Base-by-base conservation (phyloP, 2,888 invertebrate species). In the Bombylius major region DNA sequence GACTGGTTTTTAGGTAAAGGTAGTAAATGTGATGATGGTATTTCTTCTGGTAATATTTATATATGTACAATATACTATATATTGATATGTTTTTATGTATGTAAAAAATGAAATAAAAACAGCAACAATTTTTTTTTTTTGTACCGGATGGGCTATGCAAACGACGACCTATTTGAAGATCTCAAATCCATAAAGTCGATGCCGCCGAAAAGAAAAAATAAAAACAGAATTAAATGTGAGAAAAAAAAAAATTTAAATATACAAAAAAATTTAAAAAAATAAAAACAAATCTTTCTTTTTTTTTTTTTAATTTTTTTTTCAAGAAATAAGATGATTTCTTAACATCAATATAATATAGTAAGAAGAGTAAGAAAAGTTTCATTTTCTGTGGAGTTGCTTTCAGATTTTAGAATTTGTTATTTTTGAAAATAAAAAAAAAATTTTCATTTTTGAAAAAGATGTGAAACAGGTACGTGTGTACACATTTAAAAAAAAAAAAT, bases 81-180 rank as follows among this genome's bases (percentile, higher is more conserved):
- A 42, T 42, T 8, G 8, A 42, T 11, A 42, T 42, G 39, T 42
- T 4, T 42, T 5, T 36, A 36, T 8, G 34, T 36, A 36, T 7
- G 34, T 36, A 36, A 7, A 36, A 36, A 8, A 36, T 3, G 12
- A 13, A 7, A 46, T 4, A 2, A 46, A 46, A 13, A 13, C 7
- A 45, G 42, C 42, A 42, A 7, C 13, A 6, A 12, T 13, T 6
- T 14, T 34, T 56, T 58, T 50, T 46, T 52, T 54, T 44, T 50
- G 39, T 46, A 47, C 50, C 52, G 51, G 55, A 50, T 54, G 55
- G 56, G 14, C 59, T 59, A 56, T 59, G 58, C 56, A 58, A 58
- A 58, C 58, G 58, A 36, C 58, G 58, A 36, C 54, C 56, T 58
- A 56, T 56, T 59, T 59, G 55, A 56, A 55, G 56, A 59, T 54